Conservation (phyloP, 2,888 invertebrate species). For the Synanthedon vespiformis region DNA sequence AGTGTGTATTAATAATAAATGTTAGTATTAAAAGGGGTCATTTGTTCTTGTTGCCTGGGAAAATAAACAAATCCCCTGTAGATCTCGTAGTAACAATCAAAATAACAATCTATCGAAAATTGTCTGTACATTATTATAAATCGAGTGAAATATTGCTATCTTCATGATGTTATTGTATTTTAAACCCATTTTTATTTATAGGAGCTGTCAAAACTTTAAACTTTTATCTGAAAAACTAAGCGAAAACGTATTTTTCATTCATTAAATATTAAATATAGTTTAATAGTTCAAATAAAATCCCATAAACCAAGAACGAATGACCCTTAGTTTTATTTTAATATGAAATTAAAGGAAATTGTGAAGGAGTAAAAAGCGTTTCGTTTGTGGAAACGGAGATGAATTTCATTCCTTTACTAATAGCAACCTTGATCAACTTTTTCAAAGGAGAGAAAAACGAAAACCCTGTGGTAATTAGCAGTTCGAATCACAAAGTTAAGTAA, state of each 20-base stretch:
- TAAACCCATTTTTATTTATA: no score
- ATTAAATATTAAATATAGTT: no score
- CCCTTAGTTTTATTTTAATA: no score
- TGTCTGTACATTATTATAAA: no score
- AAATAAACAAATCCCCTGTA: neutral
- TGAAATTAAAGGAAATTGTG: neutral
- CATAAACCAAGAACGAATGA: no score
- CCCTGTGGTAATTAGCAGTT: neutral
- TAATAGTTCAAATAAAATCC: no score
- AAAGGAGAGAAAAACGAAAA: neutral
- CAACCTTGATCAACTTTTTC: neutral
- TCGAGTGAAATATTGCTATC: no score
- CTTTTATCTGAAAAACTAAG: no score
- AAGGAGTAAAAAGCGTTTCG: neutral
- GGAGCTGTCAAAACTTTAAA: no score
- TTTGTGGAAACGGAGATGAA: neutral
- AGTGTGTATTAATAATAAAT: neutral
- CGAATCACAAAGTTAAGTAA: neutral
- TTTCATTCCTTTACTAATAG: neutral
- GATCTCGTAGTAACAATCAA: neutral
- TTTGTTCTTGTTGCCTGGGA: neutral
- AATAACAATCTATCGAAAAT: neutral
- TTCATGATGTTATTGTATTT: no score
- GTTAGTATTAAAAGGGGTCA: neutral
- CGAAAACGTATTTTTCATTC: no score